These are phyloP conservation scores for Ophion costatus DNA, from an alignment of 2,888 invertebrate genomes.

Conservation along the genomic window DNA sequence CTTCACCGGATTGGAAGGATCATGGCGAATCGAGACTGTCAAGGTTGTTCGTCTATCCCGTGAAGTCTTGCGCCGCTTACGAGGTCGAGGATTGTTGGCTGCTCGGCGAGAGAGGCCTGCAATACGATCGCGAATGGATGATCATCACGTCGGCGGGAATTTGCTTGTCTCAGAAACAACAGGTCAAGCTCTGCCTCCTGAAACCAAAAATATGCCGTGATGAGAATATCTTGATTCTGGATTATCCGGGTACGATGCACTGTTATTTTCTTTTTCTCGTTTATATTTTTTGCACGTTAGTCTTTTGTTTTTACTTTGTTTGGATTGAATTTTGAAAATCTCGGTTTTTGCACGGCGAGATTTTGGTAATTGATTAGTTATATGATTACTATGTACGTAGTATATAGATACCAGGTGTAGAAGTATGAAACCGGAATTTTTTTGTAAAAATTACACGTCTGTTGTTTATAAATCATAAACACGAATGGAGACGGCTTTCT, in stretches of 20 bases:
- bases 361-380: neutral
- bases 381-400: too few species aligned
- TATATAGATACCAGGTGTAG: too few species aligned
- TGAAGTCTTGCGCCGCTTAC: slow-evolving; percentile 95
- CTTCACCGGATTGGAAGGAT: neutral
- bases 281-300: neutral
- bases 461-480: too few species aligned
- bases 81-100: slow-evolving; percentile 89
- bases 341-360: neutral
- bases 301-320: neutral
- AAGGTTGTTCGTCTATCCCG: slow-evolving; percentile 90
- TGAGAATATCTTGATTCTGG: slow-evolving; percentile 85
- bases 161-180: slow-evolving; percentile 94
- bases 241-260: slow-evolving; percentile 85
- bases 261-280: neutral
- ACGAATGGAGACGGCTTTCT: too few species aligned
- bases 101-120: slow-evolving; percentile 90
- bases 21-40: slow-evolving; percentile 75
- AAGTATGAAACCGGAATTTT: too few species aligned
- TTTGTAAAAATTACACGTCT: too few species aligned
- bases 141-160: slow-evolving; percentile 92
- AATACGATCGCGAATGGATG: slow-evolving; percentile 97
- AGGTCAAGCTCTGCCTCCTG: slow-evolving; percentile 91
- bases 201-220: slow-evolving; percentile 89
- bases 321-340: neutral